phyloP scores from a whole-genome alignment of 2,888 invertebrate species.

The Conistra vaccinii region DNA sequence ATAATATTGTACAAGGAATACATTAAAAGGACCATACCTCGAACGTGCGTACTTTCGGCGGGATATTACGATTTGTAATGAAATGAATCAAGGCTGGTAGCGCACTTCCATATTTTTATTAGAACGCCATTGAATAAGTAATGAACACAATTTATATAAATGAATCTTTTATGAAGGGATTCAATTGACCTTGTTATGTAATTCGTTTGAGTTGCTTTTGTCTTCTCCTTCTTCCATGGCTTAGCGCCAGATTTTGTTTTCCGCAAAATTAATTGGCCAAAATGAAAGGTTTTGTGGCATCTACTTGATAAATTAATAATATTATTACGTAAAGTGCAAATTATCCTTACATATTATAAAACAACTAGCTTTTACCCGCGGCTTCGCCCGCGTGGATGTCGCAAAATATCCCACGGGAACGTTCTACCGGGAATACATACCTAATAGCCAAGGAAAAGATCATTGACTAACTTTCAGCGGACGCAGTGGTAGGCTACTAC shows the following conservation, averaged over 20 bases:
- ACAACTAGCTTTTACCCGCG: too few species aligned
- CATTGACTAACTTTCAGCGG: too few species aligned
- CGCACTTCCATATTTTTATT: constrained; percentile 43
- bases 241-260: constrained; percentile 41
- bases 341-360: too few species aligned
- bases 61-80: constrained; percentile 32
- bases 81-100: constrained; percentile 18
- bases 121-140: constrained; percentile 43
- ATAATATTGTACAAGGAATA: constrained; percentile 24
- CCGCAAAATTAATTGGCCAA: constrained; percentile 27
- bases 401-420: too few species aligned
- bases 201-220: constrained; percentile 24
- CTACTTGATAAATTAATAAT: constrained; percentile 2
- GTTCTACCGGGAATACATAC: too few species aligned
- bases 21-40: constrained; percentile 9
- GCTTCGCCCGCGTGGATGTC: too few species aligned
- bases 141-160: constrained; percentile 37
- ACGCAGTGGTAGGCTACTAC: too few species aligned
- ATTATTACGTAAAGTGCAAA: not conserved
- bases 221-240: constrained; percentile 22
- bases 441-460: too few species aligned
- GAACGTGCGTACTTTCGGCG: not conserved
- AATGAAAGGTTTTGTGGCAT: not conserved
- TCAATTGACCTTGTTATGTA: constrained; percentile 39
- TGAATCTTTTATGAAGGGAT: constrained; percentile 32